Base-by-base conservation (phyloP, 2,888 invertebrate genomes). In the Hesperia comma region DNA sequence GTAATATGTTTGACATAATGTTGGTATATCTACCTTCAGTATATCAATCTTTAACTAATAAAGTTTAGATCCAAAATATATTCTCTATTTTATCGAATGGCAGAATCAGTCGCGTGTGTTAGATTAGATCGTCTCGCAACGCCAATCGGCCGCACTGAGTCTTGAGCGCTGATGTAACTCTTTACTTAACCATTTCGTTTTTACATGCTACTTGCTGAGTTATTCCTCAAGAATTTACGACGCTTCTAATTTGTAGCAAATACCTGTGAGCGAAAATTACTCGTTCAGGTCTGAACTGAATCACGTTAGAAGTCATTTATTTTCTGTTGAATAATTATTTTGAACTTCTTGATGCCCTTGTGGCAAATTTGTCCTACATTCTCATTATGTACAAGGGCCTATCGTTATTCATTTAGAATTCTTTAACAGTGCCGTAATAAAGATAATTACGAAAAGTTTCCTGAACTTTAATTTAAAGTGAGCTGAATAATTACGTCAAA, bases 91-190 rank as follows among this genome's bases (percentile, higher is more conserved):
- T 15, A 46, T 17, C 6, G 43, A 17, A 19, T 19, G 37, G 12
- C 19, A n/a, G 17, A 33, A 37, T 17, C 37, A 54, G 17, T 43
- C 17, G 14, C 54, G 43, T 43, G 54, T 56, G 14, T 37, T 3
- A 53, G 32, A 33, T 56, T 26, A 32, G 37, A 37, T 37, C 37
- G 63, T 63, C 56, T 63, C 56, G 63, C 63, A 46, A 40, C 43
- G 43, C 17, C 43, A 46, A 17, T 46, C 43, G 43, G 6, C 17
- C 43, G 43, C 15, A 46, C 43, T 46, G 56, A 33, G 46, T 19
- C n/a, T 46, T 61, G 61, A 12, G 10, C 37, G 37, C 37, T 56
- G 56, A 61, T 32, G 63, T 57, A 56, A 63, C 46, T 2, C 1
- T 57, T 57, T 17, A 10, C 19, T 56, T 19, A 33, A 2, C 26